Percentiles rank a stretch among this genome's conserved stretches.
Evolutionary conservation across 2,113 vertebrate genomes (phyloP).

Genomic region (Nyctibius bracteatus): DNA sequence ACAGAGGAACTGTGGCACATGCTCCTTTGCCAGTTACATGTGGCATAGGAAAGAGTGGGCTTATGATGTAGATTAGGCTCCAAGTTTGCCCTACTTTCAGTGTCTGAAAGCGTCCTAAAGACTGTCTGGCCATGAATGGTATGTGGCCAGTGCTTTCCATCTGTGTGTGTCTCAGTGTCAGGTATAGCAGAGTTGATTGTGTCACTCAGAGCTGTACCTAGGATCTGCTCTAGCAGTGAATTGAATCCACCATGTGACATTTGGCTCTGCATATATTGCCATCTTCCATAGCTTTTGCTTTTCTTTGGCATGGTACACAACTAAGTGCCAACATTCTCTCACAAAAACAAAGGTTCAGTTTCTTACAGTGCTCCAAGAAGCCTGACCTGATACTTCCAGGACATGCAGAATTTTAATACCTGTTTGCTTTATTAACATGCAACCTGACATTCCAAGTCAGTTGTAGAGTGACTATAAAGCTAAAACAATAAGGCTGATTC

Average conservation of each 20-base stretch:
- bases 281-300: neutral
- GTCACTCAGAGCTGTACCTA: neutral
- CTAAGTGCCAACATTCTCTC: neutral
- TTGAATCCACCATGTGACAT: accelerated
- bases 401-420: neutral
- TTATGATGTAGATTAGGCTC: neutral
- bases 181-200: neutral
- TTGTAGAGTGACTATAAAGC: neutral
- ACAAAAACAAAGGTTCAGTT: neutral
- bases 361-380: neutral
- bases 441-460: neutral
- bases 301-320: neutral
- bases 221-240: neutral
- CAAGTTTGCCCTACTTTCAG: neutral
- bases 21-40: neutral
- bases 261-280: neutral
- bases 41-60: neutral
- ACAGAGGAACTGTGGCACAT: neutral
- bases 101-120: neutral
- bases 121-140: no score
- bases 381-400: neutral
- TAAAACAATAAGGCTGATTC: constrained; percentile 32
- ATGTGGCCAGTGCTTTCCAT: neutral
- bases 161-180: neutral
- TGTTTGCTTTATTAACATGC: neutral